Evolutionary conservation across 2,888 invertebrate genomes (phyloP).

Genomic region (Netelia melanura): DNA sequence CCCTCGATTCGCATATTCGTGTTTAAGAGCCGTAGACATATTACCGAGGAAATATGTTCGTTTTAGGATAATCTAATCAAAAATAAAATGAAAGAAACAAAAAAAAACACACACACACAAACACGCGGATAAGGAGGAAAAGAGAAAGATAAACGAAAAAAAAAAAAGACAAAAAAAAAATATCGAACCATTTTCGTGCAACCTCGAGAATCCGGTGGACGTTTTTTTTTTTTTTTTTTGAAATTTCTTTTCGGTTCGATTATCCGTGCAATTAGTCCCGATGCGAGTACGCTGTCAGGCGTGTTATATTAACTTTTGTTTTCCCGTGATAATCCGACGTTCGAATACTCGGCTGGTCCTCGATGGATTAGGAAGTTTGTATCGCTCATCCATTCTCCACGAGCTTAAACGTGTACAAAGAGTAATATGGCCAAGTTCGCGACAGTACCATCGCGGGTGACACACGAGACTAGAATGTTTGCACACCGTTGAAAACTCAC

Average conservation of each 20-base stretch:
- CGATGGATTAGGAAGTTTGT: slow-evolving; percentile 28
- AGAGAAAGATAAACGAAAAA: slow-evolving; percentile 69
- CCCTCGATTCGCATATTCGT: slow-evolving; percentile 79
- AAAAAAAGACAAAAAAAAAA: slow-evolving; percentile 61
- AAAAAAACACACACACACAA: slow-evolving; percentile 71
- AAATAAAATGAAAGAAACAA: slow-evolving; percentile 68
- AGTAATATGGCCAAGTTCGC: slow-evolving; percentile 25
- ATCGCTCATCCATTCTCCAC: slow-evolving; percentile 1
- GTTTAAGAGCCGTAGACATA: slow-evolving; percentile 78
- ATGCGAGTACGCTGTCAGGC: slow-evolving; percentile 2
- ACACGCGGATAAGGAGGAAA: slow-evolving; percentile 76
- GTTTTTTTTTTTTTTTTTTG: neutral
- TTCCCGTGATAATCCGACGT: slow-evolving; percentile 4
- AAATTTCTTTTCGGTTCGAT: neutral
- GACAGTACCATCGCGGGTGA: neutral
- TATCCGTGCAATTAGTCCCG: slow-evolving; percentile 1
- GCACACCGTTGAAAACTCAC: slow-evolving; percentile 27
- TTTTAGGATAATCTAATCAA: slow-evolving; percentile 81
- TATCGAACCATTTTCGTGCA: slow-evolving; percentile 26
- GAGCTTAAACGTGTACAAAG: slow-evolving; percentile 33
- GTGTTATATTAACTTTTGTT: slow-evolving; percentile 21
- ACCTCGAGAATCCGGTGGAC: slow-evolving; percentile 30
- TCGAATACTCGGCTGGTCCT: slow-evolving; percentile 19
- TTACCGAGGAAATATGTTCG: slow-evolving; percentile 79
- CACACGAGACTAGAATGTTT: neutral